phyloP scores from a whole-genome alignment of 2,888 invertebrate genomes.

The Dicycla oo region DNA sequence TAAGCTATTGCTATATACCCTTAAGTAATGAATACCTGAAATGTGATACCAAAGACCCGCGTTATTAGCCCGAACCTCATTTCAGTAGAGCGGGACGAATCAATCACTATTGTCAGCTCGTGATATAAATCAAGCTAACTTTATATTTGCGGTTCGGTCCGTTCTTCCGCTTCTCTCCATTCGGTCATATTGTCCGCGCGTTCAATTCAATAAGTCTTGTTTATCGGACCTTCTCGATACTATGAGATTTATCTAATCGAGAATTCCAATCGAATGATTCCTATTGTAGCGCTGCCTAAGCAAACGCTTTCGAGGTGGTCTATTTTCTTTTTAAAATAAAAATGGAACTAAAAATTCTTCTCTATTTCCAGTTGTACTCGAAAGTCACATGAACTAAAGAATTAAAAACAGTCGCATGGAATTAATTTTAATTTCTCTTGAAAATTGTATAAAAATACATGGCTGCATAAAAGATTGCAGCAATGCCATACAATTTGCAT shows the following conservation, averaged over 20 bases:
- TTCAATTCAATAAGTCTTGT: conserved; percentile 66
- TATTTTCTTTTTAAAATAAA: conserved; percentile 43
- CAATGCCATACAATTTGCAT: conserved; percentile 37
- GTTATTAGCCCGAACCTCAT: conserved; percentile 15
- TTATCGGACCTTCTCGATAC: conserved; percentile 60
- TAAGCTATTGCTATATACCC: conserved; percentile 12
- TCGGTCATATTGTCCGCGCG: conserved; percentile 55
- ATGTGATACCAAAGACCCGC: conserved; percentile 16
- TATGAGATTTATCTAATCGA: conserved; percentile 64
- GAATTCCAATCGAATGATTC: conserved; percentile 61
- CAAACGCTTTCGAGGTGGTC: conserved; percentile 45
- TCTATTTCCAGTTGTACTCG: conserved; percentile 19
- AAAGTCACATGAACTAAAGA: conserved; percentile 24
- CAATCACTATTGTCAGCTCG: conserved; percentile 61
- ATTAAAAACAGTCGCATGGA: conserved; percentile 27
- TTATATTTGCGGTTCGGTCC: conserved; percentile 58
- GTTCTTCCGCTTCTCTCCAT: conserved; percentile 49
- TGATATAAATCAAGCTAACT: conserved; percentile 64
- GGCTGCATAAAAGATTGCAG: conserved; percentile 24
- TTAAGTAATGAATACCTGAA: conserved; percentile 45
- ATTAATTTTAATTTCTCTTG: conserved; percentile 32
- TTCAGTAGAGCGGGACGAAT: conserved; percentile 39
- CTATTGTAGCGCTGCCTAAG: conserved; percentile 52
- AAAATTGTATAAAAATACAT: conserved; percentile 34
- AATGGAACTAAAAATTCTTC: conserved; percentile 21